Percentiles rank a stretch among this genome's conserved stretches.
These are phyloP conservation scores for Epinephelus awoara DNA, from an alignment of 2,797 vertebrate genomes.

Conservation along the genomic window DNA sequence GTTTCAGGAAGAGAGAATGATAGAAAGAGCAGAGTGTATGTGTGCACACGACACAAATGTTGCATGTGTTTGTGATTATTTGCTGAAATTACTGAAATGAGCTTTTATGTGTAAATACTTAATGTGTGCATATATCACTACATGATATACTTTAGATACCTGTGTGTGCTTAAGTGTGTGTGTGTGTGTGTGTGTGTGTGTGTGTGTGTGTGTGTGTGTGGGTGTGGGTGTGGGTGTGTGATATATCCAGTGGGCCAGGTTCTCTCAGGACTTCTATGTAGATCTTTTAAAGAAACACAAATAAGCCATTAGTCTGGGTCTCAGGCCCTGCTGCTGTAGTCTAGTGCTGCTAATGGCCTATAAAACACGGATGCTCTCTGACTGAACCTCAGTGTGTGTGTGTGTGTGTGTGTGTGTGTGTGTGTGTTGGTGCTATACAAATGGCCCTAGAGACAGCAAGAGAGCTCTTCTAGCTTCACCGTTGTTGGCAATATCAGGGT, in stretches of 20 bases:
- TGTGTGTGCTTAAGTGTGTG: conserved; percentile 6
- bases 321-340: conserved; percentile 29
- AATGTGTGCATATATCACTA: not conserved
- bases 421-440: conserved; percentile 5
- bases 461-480: conserved; percentile 22
- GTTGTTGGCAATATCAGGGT: conserved; percentile 23
- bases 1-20: not conserved
- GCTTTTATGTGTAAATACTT: not conserved
- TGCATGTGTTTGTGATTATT: not conserved
- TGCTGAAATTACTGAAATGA: not conserved
- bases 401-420: conserved; percentile 15
- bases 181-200: not conserved
- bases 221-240: not conserved
- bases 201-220: conserved; percentile 12
- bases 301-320: conserved; percentile 61
- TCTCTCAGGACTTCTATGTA: conserved; percentile 29
- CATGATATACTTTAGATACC: not conserved
- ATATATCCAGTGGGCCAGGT: conserved; percentile 19
- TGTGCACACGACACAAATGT: not conserved
- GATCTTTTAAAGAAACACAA: conserved; percentile 65
- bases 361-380: conserved; percentile 23
- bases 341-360: conserved; percentile 59
- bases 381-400: conserved; percentile 23
- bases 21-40: not conserved
- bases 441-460: conserved; percentile 22